Conservation (phyloP, 2,888 invertebrate species). For the Plutella xylostella region DNA sequence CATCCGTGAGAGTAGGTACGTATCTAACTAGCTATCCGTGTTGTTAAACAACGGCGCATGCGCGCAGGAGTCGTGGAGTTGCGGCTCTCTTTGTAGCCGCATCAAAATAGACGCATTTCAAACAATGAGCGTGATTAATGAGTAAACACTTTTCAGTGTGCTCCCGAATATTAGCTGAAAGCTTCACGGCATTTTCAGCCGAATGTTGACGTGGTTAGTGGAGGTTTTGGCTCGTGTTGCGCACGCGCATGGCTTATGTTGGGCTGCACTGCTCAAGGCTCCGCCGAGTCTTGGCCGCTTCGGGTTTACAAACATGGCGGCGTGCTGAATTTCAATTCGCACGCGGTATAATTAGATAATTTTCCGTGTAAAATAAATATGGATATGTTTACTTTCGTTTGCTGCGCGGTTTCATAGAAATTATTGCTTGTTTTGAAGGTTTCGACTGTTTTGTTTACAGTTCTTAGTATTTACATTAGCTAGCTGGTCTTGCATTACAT, state of each 20-base stretch:
- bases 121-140: slow-evolving; percentile 65
- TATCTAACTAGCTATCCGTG: too few relatives aligned
- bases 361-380: slow-evolving; percentile 42
- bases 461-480: slow-evolving; percentile 3
- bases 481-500: too few relatives aligned
- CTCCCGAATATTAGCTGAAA: neutral
- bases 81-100: slow-evolving; percentile 22
- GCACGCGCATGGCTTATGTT: slow-evolving; percentile 42
- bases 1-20: too few relatives aligned
- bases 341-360: slow-evolving; percentile 49
- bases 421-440: neutral
- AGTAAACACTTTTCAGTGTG: slow-evolving; percentile 45
- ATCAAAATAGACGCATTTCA: slow-evolving; percentile 63
- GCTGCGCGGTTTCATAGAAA: slow-evolving; percentile 9
- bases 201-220: slow-evolving; percentile 11
- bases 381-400: slow-evolving; percentile 24
- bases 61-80: neutral
- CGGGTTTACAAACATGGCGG: slow-evolving; percentile 54
- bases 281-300: slow-evolving; percentile 31
- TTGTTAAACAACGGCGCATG: too few relatives aligned
- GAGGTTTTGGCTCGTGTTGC: slow-evolving; percentile 25
- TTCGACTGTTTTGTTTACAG: too few relatives aligned
- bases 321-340: slow-evolving; percentile 51
- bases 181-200: neutral
- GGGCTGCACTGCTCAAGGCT: slow-evolving; percentile 54